These are phyloP conservation scores for Drosophila helvetica DNA, from an alignment of 2,888 invertebrate species.

Conservation along the genomic window DNA sequence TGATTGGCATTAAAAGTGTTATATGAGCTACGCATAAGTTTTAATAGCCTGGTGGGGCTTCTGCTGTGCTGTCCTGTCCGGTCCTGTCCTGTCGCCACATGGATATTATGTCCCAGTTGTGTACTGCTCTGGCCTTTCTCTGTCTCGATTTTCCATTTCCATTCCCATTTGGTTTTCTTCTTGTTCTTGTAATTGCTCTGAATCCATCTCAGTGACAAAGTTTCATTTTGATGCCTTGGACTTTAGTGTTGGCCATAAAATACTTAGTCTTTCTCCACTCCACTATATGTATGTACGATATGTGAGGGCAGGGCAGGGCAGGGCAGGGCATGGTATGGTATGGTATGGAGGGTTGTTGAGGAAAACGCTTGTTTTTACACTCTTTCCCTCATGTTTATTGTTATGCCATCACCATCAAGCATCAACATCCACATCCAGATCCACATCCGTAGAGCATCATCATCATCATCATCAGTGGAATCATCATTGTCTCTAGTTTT, in stretches of 20 bases:
- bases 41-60: constrained; percentile 57
- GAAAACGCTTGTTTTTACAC: constrained; percentile 61
- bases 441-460: constrained; percentile 6
- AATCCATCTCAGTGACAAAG: constrained; percentile 58
- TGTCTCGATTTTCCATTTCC: constrained; percentile 27
- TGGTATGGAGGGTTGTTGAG: not conserved
- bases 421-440: constrained; percentile 10
- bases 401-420: constrained; percentile 61
- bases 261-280: constrained; percentile 50
- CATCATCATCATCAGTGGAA: constrained; percentile 44
- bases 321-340: not conserved
- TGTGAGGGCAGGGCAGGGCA: constrained; percentile 9
- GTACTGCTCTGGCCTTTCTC: constrained; percentile 42
- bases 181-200: constrained; percentile 58
- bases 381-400: constrained; percentile 64
- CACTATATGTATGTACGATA: constrained; percentile 5
- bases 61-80: not conserved
- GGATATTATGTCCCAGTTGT: constrained; percentile 39
- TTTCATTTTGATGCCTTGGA: constrained; percentile 59
- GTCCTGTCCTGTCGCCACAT: constrained; percentile 11
- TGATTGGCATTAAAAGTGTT: constrained; percentile 71
- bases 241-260: constrained; percentile 64
- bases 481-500: constrained; percentile 33
- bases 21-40: constrained; percentile 66
- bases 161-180: constrained; percentile 24